Conservation (phyloP, 2,888 invertebrate species). For the Uropetala carovei region DNA sequence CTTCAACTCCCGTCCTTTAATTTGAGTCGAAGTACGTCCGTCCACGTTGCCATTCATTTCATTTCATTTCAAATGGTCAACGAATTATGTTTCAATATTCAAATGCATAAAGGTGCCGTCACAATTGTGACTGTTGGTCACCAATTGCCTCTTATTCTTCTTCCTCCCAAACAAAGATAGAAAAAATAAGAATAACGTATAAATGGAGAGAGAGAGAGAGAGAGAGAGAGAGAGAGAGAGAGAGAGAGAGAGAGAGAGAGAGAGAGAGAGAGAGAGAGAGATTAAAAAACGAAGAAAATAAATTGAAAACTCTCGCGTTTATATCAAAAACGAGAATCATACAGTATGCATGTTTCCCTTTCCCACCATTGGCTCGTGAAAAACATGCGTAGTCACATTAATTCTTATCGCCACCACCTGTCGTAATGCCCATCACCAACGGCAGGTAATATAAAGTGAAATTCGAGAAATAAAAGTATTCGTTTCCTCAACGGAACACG, state of each 20-base stretch:
- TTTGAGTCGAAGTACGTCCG: no score
- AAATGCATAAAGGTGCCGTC: background rate
- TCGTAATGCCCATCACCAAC: no score
- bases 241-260: conserved; percentile 65
- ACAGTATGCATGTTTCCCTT: no score
- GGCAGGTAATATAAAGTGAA: no score
- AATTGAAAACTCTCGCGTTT: no score
- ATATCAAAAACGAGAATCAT: no score
- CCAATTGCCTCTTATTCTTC: background rate
- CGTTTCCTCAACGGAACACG: no score
- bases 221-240: conserved; percentile 65
- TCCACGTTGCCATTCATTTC: background rate
- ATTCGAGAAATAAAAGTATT: no score
- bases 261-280: conserved; percentile 68
- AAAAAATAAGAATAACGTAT: background rate
- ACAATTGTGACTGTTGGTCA: background rate
- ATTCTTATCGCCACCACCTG: no score
- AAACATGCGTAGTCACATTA: no score
- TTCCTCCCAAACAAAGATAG: background rate
- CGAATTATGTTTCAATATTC: background rate
- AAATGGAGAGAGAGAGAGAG: conserved; percentile 65
- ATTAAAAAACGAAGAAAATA: conserved; percentile 66
- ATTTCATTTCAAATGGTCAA: background rate
- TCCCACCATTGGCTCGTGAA: no score
- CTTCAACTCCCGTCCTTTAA: no score